phyloP scores from a whole-genome alignment of 2,113 vertebrate species.

The Ammodytes dubius region DNA sequence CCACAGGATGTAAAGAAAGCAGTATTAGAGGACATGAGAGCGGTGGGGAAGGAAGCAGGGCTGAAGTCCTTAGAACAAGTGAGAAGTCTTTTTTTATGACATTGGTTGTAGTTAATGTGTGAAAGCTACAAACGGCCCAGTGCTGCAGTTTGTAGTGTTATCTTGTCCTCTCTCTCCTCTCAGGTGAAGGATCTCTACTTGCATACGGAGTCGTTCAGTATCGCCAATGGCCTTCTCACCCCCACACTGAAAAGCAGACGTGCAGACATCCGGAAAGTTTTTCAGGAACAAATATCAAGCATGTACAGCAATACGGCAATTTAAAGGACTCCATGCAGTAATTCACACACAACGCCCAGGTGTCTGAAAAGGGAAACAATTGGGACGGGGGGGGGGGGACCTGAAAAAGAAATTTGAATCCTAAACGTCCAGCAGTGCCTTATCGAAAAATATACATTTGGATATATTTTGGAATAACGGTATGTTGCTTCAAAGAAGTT shows the following conservation, averaged over 20 bases:
- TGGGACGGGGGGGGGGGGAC: neutral
- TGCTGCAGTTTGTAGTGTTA: neutral
- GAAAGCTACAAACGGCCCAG: neutral
- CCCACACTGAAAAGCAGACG: constrained; percentile 86
- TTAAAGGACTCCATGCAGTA: constrained; percentile 41
- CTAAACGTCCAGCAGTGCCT: constrained; percentile 38
- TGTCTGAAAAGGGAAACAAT: constrained; percentile 11
- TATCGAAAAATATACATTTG: constrained; percentile 26
- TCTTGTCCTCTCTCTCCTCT: neutral
- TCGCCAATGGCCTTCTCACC: constrained; percentile 86
- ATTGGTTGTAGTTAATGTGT: neutral
- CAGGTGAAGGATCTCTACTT: constrained; percentile 85
- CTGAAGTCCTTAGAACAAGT: constrained; percentile 88
- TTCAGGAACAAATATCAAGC: constrained; percentile 81
- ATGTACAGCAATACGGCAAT: constrained; percentile 82
- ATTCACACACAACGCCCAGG: neutral
- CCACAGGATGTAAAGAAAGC: constrained; percentile 81
- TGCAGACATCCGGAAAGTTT: constrained; percentile 76
- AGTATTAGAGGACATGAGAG: constrained; percentile 83
- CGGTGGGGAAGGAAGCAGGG: constrained; percentile 81
- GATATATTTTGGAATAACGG: constrained; percentile 35
- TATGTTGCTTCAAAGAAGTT: constrained; percentile 39
- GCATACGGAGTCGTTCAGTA: constrained; percentile 83
- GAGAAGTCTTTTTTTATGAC: constrained; percentile 16
- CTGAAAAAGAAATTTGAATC: neutral